phyloP scores from a whole-genome alignment of 2,113 vertebrate genomes.

The Pavo muticus region DNA sequence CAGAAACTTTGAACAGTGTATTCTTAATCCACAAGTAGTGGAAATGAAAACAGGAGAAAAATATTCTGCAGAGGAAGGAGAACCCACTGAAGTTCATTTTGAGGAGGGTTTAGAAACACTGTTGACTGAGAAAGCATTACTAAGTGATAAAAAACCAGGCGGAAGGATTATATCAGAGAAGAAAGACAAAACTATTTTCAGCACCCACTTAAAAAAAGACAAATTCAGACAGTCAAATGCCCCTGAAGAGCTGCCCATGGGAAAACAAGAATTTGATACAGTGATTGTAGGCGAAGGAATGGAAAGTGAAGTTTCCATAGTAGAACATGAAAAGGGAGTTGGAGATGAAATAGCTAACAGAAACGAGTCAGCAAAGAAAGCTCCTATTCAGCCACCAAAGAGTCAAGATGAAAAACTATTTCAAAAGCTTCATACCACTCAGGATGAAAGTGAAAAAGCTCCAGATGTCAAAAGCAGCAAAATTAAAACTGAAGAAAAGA shows the following conservation, averaged over 20 bases:
- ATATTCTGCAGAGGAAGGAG: not conserved
- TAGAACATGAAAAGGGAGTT: not conserved
- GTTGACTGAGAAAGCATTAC: not conserved
- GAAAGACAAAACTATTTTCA: not conserved
- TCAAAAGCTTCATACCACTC: not conserved
- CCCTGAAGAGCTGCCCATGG: not conserved
- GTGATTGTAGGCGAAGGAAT: not conserved
- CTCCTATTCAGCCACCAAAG: not conserved
- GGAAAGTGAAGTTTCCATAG: not conserved
- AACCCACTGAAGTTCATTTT: not conserved
- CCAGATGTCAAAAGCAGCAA: not conserved
- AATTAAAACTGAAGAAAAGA: constrained; percentile 47
- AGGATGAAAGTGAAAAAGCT: not conserved
- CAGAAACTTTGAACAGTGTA: not conserved
- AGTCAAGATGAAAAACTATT: not conserved
- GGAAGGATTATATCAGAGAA: not conserved
- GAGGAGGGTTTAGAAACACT: constrained; percentile 60
- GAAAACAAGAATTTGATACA: constrained; percentile 1
- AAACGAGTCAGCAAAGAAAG: not conserved
- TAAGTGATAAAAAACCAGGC: not conserved
- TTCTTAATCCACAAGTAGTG: not conserved
- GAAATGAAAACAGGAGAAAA: not conserved
- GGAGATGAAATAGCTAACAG: not conserved
- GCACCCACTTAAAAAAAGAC: not conserved
- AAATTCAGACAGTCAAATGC: not conserved